These are phyloP conservation scores for Diloba caeruleocephala DNA, from an alignment of 2,888 invertebrate species.

Conservation along the genomic window DNA sequence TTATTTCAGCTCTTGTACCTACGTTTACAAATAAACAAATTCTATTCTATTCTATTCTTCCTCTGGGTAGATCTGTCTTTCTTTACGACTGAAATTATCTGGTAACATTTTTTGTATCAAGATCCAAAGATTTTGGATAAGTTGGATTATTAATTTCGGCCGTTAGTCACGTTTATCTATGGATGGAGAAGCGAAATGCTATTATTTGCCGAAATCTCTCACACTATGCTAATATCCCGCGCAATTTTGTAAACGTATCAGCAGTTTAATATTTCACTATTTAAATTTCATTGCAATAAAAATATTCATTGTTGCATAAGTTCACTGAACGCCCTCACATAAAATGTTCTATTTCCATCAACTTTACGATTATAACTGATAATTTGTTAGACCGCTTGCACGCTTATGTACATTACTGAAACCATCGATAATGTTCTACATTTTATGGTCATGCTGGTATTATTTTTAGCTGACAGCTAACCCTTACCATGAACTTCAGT, in stretches of 20 bases:
- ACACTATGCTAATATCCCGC: no score
- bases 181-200: no score
- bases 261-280: neutral
- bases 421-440: slow-evolving; percentile 45
- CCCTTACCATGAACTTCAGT: slow-evolving; percentile 25
- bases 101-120: no score
- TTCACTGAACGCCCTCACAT: slow-evolving; percentile 33
- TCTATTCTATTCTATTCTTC: no score
- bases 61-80: no score
- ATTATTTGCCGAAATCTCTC: no score
- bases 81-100: no score
- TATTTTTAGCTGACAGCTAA: slow-evolving; percentile 48
- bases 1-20: no score
- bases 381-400: slow-evolving; percentile 31
- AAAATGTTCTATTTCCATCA: slow-evolving; percentile 42
- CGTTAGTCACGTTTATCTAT: no score
- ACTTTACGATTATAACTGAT: slow-evolving; percentile 40
- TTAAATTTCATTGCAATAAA: slow-evolving; percentile 1
- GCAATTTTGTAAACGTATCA: neutral
- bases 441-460: slow-evolving; percentile 49
- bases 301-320: slow-evolving; percentile 13
- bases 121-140: no score
- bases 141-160: no score
- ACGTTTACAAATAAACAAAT: no score
- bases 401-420: slow-evolving; percentile 49